Base-by-base conservation (phyloP, 2,113 vertebrate species). In the Gnathonemus echidnorhynchus region DNA sequence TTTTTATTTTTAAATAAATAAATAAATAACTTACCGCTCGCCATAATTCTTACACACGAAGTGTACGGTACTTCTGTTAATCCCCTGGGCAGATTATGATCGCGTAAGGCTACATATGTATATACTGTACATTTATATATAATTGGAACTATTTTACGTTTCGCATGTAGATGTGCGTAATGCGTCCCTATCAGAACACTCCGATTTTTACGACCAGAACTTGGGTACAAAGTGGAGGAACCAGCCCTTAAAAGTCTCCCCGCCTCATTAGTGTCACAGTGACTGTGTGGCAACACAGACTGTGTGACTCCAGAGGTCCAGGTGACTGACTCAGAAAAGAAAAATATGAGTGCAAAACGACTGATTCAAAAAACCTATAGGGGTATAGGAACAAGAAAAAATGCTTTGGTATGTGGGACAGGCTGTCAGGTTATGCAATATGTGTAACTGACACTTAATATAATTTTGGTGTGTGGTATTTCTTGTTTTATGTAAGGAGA, bases 381-480 rank as follows among this genome's bases (percentile, higher is more conserved):
- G 56, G 56, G 19, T 24, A 24, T 24, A 24, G 56, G 2, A 58
- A 24, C 56, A 58, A 58, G 56, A 58, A 58, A 58, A 58, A 24
- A 24, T 58, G 56, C 24, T 58, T 2, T 24, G 56, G 21, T 58
- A 21, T 53, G 52, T 53, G 52, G 52, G 5, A 53, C 52, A 58
- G 56, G 56, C 21, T 58, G 56, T 62, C 56, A 24, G 8, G 24
- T 62, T 62, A 9, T 62, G 56, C 56, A 62, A n/a, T 9, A n/a
- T 62, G 56, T 62, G 56, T n/a, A 62, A n/a, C 56, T 62, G 56
- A 11, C 56, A n/a, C 56, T n/a, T n/a, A n/a, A 8, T 62, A 90
- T 31, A 95, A 95, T 21, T 93, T 94, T 62, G 56, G 2, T n/a
- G 5, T 62, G 56, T 62, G 56, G 24, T 62, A 62, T 62, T 56